Evolutionary conservation across 2,888 invertebrate species (phyloP).

Genomic region (Patella depressa): DNA sequence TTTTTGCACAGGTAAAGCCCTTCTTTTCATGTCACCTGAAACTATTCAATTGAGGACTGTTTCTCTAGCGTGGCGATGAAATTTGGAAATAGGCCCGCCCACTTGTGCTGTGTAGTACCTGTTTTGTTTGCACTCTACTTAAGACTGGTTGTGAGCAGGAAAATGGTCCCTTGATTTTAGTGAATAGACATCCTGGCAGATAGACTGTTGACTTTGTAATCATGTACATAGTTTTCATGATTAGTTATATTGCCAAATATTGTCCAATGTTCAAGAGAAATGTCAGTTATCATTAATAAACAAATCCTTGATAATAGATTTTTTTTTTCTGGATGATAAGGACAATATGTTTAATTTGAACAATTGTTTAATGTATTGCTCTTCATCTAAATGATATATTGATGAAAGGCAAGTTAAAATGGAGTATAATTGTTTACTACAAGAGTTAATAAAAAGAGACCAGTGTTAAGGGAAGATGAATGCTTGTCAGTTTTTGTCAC

Average conservation of each 20-base stretch:
- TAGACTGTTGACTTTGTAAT: slow-evolving; percentile 11
- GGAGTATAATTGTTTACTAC: no score
- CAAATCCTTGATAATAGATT: no score
- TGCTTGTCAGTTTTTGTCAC: background rate
- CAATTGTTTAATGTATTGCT: no score
- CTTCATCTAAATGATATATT: no score
- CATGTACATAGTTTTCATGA: background rate
- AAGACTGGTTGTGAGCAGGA: slow-evolving; percentile 6
- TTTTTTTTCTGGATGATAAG: no score
- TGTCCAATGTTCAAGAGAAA: background rate
- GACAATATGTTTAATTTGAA: no score
- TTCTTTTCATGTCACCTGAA: slow-evolving; percentile 8
- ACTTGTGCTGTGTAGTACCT: slow-evolving; percentile 11
- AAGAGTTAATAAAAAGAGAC: no score
- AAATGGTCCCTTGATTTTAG: slow-evolving; percentile 7
- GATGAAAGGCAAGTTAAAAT: no score
- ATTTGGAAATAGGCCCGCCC: slow-evolving; percentile 2
- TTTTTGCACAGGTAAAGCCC: slow-evolving; percentile 5
- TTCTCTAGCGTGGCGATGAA: background rate
- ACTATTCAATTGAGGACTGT: slow-evolving; percentile 7
- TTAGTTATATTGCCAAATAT: slow-evolving; percentile 7
- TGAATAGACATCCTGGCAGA: slow-evolving; percentile 13
- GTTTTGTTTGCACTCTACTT: slow-evolving; percentile 8
- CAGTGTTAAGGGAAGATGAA: background rate
- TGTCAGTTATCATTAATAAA: no score